Evolutionary conservation across 1,140 invertebrate genomes (phyloP), one percentile per base, ranked within the genome.

Genomic region (Drosophila parabipectinata): DNA sequence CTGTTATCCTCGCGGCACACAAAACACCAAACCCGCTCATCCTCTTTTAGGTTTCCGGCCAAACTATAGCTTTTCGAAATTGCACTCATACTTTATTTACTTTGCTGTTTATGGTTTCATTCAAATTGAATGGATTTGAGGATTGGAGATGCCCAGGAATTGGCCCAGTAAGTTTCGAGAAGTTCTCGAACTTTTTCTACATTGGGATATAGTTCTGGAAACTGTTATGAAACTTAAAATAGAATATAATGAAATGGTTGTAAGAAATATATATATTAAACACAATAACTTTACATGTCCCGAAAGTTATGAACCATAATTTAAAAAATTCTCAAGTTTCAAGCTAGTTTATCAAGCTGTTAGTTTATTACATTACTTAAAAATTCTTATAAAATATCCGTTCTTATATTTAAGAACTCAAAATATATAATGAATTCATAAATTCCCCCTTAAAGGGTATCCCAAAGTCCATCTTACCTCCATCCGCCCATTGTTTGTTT

Each of bases 401-500:
- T n/a, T n/a, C n/a, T n/a, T n/a, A n/a, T n/a, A n/a, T n/a, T n/a
- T 18, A 18, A 18, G 18, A 1, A 1, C 18, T 18, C 3, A 21
- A 21, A 21, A 28, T 1, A 28, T 28, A 6, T 4, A 28, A 7
- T 1, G 1, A 28, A 0, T 7, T 28, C 0, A 28, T 28, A 7
- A 21, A 21, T 21, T 21, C 21, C 5, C 26, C 5, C 1, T 6
- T 28, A 30, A 30, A 9, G 8, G 32, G 72, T n/a, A 73, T 56
- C 8, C 50, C 10, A 12, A 18, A 28, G 30, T 58, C 52, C 26
- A 5, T 37, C 7, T 28, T n/a, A 18, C 48, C 26, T 8, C 0
- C 1, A 2, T 18, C 14, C 34, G 28, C 34, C n/a, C 30, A 30
- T 21, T 71, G 60, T 59, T 84, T 66, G 54, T 39, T 37, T 51